Percentiles rank a stretch among this genome's conserved stretches.
These are phyloP conservation scores for Amblyraja radiata DNA, from an alignment of 2,797 vertebrate genomes.

Conservation along the genomic window DNA sequence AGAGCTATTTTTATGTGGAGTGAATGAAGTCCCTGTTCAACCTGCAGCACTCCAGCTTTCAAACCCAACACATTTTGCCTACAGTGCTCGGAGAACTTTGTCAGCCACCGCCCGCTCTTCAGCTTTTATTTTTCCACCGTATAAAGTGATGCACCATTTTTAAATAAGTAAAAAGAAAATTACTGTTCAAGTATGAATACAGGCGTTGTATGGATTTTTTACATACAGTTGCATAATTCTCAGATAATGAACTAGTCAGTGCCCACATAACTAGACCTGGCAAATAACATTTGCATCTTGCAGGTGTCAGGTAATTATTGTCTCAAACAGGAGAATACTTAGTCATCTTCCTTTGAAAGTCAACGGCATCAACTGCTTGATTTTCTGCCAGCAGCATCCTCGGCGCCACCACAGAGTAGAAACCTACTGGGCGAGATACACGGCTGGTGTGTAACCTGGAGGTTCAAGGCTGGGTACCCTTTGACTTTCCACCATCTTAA, in stretches of 20 bases:
- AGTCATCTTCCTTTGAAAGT: background rate
- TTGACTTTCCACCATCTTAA: background rate
- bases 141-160: background rate
- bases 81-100: slow-evolving; percentile 4
- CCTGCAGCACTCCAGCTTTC: background rate
- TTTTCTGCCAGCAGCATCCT: background rate
- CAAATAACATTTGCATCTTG: background rate
- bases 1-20: background rate
- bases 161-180: slow-evolving; percentile 5
- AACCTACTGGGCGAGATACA: background rate
- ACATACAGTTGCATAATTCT: background rate
- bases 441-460: background rate
- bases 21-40: background rate
- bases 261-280: background rate
- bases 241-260: background rate
- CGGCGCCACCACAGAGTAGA: background rate
- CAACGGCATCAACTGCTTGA: background rate
- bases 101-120: background rate
- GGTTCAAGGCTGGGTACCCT: background rate
- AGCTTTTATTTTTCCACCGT: background rate
- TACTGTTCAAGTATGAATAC: background rate
- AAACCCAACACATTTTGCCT: background rate
- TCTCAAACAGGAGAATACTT: background rate
- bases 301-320: background rate
- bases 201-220: background rate